A percentile compares a stretch with the other conserved stretches of the same genome.
Conservation (phyloP, 2,888 invertebrate genomes). For the Hemithea aestivaria region DNA sequence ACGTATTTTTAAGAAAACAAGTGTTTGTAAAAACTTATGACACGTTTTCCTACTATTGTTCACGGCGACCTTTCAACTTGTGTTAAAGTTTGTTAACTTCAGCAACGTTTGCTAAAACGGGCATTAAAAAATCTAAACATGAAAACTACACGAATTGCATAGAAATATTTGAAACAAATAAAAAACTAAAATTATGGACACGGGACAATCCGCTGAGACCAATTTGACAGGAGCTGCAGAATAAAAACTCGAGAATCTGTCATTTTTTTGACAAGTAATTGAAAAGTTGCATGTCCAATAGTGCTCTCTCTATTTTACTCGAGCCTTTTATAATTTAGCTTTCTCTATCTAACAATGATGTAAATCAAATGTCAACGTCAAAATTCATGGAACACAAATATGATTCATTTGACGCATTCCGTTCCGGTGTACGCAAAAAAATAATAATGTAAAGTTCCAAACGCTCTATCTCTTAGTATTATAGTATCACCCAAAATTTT, state of each 20-base stretch:
- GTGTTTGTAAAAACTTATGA: constrained; percentile 64
- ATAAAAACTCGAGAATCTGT: constrained; percentile 20
- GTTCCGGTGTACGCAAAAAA: constrained; percentile 41
- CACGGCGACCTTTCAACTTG: constrained; percentile 43
- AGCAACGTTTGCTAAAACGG: constrained; percentile 43
- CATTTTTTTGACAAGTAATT: constrained; percentile 11
- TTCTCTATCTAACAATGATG: constrained; percentile 11
- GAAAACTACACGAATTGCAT: constrained; percentile 53
- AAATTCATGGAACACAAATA: constrained; percentile 6
- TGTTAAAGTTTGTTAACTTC: constrained; percentile 51
- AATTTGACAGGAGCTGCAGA: constrained; percentile 37
- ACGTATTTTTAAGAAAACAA: constrained; percentile 65
- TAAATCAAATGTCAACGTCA: constrained; percentile 19
- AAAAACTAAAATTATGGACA: constrained; percentile 67
- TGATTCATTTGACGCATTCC: constrained; percentile 53
- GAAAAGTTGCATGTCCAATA: not conserved
- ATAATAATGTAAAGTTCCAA: not conserved
- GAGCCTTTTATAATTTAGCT: not conserved
- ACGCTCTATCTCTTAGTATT: too few relatives aligned
- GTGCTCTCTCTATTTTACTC: not conserved
- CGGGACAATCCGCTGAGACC: constrained; percentile 51
- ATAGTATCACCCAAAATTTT: too few relatives aligned
- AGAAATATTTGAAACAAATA: constrained; percentile 67
- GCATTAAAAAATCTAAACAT: constrained; percentile 55
- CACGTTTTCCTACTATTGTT: constrained; percentile 66